phyloP scores from a whole-genome alignment of 2,888 invertebrate genomes.

The Rhogogaster chlorosoma region DNA sequence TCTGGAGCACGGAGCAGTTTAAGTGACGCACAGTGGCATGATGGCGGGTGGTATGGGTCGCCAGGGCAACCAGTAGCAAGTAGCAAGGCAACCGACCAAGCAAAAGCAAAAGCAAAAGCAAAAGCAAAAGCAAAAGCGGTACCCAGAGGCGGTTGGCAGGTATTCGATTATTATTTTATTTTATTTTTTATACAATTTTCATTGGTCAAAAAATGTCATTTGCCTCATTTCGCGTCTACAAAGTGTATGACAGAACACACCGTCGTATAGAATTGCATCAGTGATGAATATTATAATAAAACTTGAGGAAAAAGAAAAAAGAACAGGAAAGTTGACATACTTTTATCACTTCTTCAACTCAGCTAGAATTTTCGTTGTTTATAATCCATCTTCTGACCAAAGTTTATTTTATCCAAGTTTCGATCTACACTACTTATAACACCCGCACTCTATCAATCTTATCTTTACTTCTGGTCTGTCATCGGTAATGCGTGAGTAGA shows the following conservation, averaged over 20 bases:
- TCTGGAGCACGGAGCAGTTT: conserved; percentile 50
- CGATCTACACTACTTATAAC: neutral
- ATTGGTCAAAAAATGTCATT: neutral
- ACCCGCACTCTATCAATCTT: conserved; percentile 17
- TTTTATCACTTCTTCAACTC: neutral
- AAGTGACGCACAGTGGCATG: conserved; percentile 55
- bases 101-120: conserved; percentile 19
- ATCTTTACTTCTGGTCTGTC: conserved; percentile 35
- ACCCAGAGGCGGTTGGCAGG: neutral
- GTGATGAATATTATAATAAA: neutral
- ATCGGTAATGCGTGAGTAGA: conserved; percentile 29
- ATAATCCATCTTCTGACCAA: neutral
- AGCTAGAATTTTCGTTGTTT: neutral
- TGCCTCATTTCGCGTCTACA: too few relatives aligned
- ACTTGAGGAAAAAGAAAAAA: neutral
- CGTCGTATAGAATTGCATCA: neutral
- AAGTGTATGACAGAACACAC: too few relatives aligned
- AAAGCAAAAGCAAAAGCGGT: conserved; percentile 12
- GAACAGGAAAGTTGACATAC: neutral
- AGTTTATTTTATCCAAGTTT: neutral
- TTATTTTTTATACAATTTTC: neutral
- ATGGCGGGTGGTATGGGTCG: conserved; percentile 62
- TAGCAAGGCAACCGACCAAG: conserved; percentile 18
- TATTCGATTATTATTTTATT: neutral
- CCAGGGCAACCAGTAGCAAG: conserved; percentile 58